Evolutionary conservation across 2,113 vertebrate species (phyloP), one percentile per base, ranked within the genome.

Genomic region (Hiodon tergisus): DNA sequence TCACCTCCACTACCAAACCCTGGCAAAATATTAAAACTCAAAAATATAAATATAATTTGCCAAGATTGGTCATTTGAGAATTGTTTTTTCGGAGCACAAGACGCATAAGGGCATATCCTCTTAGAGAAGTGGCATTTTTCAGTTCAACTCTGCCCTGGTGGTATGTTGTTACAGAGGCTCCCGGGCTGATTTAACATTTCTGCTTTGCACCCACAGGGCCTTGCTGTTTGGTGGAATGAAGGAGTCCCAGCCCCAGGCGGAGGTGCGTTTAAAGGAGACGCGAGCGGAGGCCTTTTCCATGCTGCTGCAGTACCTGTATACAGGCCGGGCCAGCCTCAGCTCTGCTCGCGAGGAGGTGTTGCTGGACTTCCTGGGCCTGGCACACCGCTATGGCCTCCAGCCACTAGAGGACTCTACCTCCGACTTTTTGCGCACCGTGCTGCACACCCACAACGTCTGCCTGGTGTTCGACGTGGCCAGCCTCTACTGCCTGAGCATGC

Each of bases 401-500:
- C 95, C 96, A 73, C 88, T 99, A 77, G 97, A 98, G 77, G 94
- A 95, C 86, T 98, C 97, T 68, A 97, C 95, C 0, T 99, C 95
- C 0, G 96, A 98, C 72, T 98, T 97, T 85, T 94, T 99, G 75
- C 95, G 97, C 79, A 98, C 97, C 78, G 91, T 98, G 78, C 93
- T 98, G 74, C 95, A 95, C 84, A 95, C 93, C 78, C 93, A 93
- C 87, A 99, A 98, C 52, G 95, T 98, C 83, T 98, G 96, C 82
- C 92, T 97, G 92, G 95, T 98, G 13, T 99, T 98, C 54, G 97
- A 98, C 10, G 96, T 98, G 85, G 95, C 97, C 85, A 96, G 93
- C 81, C 95, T 99, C 69, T 99, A 99, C 90, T 94, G 91, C 1
- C 94, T 99, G 81, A 89, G 90, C 67, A 85, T 91, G 65, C 90